Evolutionary conservation across 2,797 vertebrate genomes (phyloP).

Genomic region (Chelon labrosus): DNA sequence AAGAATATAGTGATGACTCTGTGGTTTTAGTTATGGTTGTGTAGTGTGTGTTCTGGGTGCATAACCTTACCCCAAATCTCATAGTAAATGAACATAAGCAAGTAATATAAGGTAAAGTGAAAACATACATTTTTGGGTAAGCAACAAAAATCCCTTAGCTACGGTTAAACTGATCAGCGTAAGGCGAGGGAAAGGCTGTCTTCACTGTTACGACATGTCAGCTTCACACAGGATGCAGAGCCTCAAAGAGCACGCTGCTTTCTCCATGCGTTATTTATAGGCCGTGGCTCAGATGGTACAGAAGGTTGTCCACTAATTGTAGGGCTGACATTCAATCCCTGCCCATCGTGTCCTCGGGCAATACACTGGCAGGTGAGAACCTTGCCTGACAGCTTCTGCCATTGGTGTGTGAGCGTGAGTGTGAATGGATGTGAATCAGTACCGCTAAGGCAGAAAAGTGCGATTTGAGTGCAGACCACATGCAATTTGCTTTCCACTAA

Average conservation of each 20-base stretch:
- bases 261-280: background rate
- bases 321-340: too few relatives aligned
- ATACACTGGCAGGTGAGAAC: too few relatives aligned
- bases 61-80: background rate
- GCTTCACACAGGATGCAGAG: background rate
- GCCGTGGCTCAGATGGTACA: too few relatives aligned
- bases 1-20: background rate
- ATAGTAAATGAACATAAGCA: background rate
- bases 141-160: background rate
- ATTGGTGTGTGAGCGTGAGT: too few relatives aligned
- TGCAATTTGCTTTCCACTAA: background rate
- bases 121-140: background rate
- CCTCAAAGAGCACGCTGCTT: conserved; percentile 1
- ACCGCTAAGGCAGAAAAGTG: too few relatives aligned
- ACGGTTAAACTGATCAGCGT: too few relatives aligned
- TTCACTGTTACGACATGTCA: background rate
- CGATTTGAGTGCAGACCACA: too few relatives aligned
- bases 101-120: background rate
- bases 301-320: too few relatives aligned
- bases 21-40: conserved; percentile 1
- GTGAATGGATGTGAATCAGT: too few relatives aligned
- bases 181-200: too few relatives aligned
- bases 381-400: too few relatives aligned
- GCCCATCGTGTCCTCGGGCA: too few relatives aligned
- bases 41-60: background rate